Percentiles rank a stretch among this genome's conserved stretches.
These are phyloP conservation scores for Cydia splendana DNA, from an alignment of 1,140 invertebrate genomes.

Conservation along the genomic window DNA sequence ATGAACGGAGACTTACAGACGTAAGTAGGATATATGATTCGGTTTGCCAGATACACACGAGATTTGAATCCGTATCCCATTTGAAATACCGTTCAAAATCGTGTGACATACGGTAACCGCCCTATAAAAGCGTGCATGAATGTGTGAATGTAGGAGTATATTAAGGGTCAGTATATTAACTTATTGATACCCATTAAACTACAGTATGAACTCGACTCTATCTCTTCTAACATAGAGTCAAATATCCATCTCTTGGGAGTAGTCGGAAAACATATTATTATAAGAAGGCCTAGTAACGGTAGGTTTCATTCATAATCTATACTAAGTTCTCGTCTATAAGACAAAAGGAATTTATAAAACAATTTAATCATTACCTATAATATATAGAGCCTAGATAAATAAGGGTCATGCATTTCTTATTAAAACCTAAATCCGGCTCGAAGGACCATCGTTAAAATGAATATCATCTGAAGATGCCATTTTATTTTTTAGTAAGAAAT, in stretches of 20 bases:
- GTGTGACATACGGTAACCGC: not conserved
- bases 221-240: conserved; percentile 43
- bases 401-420: conserved; percentile 33
- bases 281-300: conserved; percentile 40
- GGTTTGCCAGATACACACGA: not conserved
- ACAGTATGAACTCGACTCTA: conserved; percentile 43
- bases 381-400: conserved; percentile 26
- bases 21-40: conserved; percentile 22
- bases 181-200: not conserved
- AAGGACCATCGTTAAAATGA: conserved; percentile 3
- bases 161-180: conserved; percentile 27
- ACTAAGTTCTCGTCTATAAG: conserved; percentile 47
- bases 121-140: conserved; percentile 12
- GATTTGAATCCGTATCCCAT: conserved; percentile 31
- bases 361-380: conserved; percentile 36
- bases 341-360: conserved; percentile 64
- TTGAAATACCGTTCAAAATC: conserved; percentile 27
- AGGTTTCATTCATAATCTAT: conserved; percentile 38
- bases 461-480: not conserved
- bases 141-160: conserved; percentile 29
- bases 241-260: conserved; percentile 37
- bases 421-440: conserved; percentile 31
- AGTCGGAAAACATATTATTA: conserved; percentile 35
- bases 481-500: conserved; percentile 35
- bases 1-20: conserved; percentile 31